Evolutionary conservation across 1,140 invertebrate genomes (phyloP), one percentile per base, ranked within the genome.

Genomic region (Drosophila ficusphila): DNA sequence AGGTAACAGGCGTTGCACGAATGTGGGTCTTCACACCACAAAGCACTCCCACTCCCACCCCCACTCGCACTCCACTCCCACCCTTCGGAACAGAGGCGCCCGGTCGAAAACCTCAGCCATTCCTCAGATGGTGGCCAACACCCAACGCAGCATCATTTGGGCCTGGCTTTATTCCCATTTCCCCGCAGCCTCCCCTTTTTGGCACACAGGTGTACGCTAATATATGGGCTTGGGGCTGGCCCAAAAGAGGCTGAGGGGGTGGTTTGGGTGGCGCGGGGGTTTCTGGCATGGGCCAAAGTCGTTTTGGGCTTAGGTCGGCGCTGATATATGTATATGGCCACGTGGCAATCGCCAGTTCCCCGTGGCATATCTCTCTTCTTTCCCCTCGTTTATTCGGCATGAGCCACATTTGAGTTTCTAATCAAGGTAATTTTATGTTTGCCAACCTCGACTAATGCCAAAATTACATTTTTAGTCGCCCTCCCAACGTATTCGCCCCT

Each of bases 351-450:
- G 16, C 21, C 44, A 49, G 36, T 9, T 29, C n/a, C 41, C 38
- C 34, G 18, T 19, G 16, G 21, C 38, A 12, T 23, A 27, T 47
- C 12, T 29, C 29, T 47, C 7, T 11, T 47, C 12, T 29, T 25
- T 47, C 7, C 12, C 42, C 48, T 33, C 64, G 41, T 74, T 82
- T 62, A 70, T 73, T 72, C 57, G 62, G 60, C 49, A 42, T 48
- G 42, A 58, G 60, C 47, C 65, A 42, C 71, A 85, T 83, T 85
- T 79, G 72, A 70, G 81, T 88, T 88, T 86, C 82, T 86, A 88
- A 86, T 86, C 82, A 86, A 88, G 82, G 77, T 88, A 77, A 82
- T 86, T 86, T 86, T 86, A 86, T 86, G 82, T 88, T 61, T 74
- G 74, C 69, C 73, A 77, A 81, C 82, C 81, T 75, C 67, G 65